These are phyloP conservation scores for Pteria penguin DNA, from an alignment of 2,888 invertebrate genomes.

Conservation along the genomic window DNA sequence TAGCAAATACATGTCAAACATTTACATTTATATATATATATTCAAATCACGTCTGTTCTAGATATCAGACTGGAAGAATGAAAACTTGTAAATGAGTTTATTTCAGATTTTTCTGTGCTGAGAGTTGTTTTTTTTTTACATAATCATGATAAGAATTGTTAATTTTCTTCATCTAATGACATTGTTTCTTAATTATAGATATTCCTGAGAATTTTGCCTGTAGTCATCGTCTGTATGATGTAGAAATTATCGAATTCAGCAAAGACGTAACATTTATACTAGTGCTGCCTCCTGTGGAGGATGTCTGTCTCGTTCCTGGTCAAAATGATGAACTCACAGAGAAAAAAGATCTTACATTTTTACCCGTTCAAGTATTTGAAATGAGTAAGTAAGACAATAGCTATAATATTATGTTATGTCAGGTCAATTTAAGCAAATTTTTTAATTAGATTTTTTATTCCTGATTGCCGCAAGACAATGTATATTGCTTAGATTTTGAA, in stretches of 20 bases:
- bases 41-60: no score
- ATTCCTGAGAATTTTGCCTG: constrained; percentile 71
- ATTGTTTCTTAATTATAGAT: constrained; percentile 53
- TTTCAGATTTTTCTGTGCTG: neutral
- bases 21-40: no score
- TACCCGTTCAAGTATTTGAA: constrained; percentile 91
- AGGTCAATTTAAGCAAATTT: neutral
- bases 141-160: neutral
- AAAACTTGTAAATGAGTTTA: no score
- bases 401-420: neutral
- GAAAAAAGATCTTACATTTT: constrained; percentile 89
- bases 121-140: neutral
- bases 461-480: no score
- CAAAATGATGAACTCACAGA: constrained; percentile 91
- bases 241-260: constrained; percentile 95
- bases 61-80: no score
- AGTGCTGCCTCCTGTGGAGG: constrained; percentile 94
- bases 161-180: neutral
- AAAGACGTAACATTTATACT: constrained; percentile 94
- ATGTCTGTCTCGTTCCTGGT: constrained; percentile 91
- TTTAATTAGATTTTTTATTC: neutral
- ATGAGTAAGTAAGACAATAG: constrained; percentile 82
- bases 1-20: no score
- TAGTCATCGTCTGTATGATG: constrained; percentile 88
- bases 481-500: no score